Percentiles rank a stretch among this genome's conserved stretches.
These are phyloP conservation scores for Salarias fasciatus DNA, from an alignment of 2,797 vertebrate species.

Conservation along the genomic window DNA sequence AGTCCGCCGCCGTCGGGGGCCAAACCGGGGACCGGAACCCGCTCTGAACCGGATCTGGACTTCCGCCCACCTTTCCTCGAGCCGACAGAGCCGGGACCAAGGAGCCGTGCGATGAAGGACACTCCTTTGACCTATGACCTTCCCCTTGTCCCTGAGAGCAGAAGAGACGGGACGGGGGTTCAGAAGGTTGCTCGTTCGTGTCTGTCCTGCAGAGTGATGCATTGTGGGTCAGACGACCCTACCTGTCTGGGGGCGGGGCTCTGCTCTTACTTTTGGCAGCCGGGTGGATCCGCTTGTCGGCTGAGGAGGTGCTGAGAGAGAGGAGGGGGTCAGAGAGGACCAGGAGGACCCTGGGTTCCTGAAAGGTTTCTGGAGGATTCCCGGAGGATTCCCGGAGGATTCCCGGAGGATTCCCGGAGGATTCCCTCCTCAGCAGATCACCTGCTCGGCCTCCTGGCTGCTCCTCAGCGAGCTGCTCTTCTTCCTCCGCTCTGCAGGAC, in stretches of 20 bases:
- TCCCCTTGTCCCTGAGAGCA: slow-evolving; percentile 60
- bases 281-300: slow-evolving; percentile 56
- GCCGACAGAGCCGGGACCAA: slow-evolving; percentile 20
- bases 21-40: no score
- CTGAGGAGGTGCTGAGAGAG: slow-evolving; percentile 44
- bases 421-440: no score
- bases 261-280: slow-evolving; percentile 61
- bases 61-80: slow-evolving; percentile 69
- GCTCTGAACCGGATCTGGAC: no score
- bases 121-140: slow-evolving; percentile 40
- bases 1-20: no score
- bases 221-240: background rate
- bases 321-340: no score
- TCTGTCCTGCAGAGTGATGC: no score
- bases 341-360: no score
- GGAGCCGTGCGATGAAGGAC: slow-evolving; percentile 55
- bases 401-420: no score
- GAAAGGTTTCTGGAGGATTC: no score
- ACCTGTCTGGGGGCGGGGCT: slow-evolving; percentile 65
- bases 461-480: slow-evolving; percentile 76
- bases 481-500: slow-evolving; percentile 86
- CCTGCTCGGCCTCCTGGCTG: slow-evolving; percentile 84
- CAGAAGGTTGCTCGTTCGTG: no score
- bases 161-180: no score
- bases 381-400: no score